phyloP scores from a whole-genome alignment of 2,113 vertebrate species.

The Channa maculata region DNA sequence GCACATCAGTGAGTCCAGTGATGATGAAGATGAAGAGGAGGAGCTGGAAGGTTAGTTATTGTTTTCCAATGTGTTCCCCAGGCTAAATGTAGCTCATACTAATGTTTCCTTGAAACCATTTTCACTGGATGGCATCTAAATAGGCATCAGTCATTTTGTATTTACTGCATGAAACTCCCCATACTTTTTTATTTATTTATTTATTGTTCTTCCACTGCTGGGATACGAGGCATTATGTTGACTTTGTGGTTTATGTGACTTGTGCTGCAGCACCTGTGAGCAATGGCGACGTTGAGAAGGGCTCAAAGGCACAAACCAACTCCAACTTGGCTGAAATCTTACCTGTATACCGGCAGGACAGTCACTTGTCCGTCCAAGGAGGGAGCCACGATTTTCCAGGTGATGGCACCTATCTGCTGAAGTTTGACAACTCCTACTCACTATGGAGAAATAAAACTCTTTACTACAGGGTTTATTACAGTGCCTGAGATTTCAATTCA shows the following conservation, averaged over 20 bases:
- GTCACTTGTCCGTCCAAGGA: slow-evolving; percentile 91
- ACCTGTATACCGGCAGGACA: slow-evolving; percentile 94
- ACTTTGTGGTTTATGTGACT: slow-evolving; percentile 37
- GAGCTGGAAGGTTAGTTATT: slow-evolving; percentile 88
- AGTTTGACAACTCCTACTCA: slow-evolving; percentile 98
- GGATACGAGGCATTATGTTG: neutral
- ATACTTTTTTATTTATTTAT: neutral
- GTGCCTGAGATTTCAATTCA: slow-evolving; percentile 76
- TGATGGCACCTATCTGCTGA: slow-evolving; percentile 95
- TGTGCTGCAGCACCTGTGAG: slow-evolving; percentile 84
- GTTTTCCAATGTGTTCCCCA: neutral
- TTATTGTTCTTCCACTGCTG: neutral
- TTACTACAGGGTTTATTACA: slow-evolving; percentile 96
- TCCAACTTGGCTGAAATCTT: slow-evolving; percentile 91
- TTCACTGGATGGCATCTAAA: neutral
- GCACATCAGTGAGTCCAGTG: slow-evolving; percentile 97
- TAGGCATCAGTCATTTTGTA: neutral
- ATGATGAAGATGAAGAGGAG: slow-evolving; percentile 97
- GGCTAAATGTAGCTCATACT: neutral
- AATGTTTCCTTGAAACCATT: neutral
- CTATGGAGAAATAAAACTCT: slow-evolving; percentile 98
- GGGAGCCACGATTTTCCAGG: slow-evolving; percentile 96
- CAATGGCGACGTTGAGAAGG: slow-evolving; percentile 93
- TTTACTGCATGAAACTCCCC: neutral
- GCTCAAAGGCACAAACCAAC: slow-evolving; percentile 86